Evolutionary conservation across 2,797 vertebrate species (phyloP).

Genomic region (Jordanella pulchra): DNA sequence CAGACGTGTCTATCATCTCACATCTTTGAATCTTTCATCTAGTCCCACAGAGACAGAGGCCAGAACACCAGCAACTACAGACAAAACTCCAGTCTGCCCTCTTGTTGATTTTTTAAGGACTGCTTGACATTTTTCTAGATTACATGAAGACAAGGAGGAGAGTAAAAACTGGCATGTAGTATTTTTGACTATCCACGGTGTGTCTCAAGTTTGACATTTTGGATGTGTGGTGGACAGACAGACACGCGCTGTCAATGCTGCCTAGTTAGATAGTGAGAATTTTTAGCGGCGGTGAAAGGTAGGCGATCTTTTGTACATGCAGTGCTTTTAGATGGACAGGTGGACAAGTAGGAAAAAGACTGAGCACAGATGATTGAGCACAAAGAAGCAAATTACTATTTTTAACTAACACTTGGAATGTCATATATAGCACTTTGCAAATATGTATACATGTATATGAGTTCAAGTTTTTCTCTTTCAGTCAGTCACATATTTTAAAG

Average conservation of each 20-base stretch:
- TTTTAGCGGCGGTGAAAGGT: slow-evolving; percentile 24
- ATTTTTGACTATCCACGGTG: slow-evolving; percentile 35
- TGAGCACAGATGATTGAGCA: slow-evolving; percentile 9
- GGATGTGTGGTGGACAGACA: slow-evolving; percentile 33
- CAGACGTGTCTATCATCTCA: slow-evolving; percentile 62
- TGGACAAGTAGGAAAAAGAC: slow-evolving; percentile 27
- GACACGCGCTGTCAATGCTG: slow-evolving; percentile 17
- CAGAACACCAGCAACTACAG: slow-evolving; percentile 38
- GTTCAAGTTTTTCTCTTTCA: background rate
- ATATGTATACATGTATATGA: no score
- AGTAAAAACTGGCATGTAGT: slow-evolving; percentile 41
- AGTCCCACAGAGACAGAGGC: slow-evolving; percentile 54
- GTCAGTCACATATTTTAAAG: background rate
- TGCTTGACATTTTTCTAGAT: slow-evolving; percentile 46
- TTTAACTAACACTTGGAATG: slow-evolving; percentile 21
- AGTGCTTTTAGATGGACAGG: slow-evolving; percentile 16
- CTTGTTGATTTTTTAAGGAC: slow-evolving; percentile 14
- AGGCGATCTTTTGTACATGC: slow-evolving; percentile 15
- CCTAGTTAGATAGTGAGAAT: slow-evolving; percentile 17
- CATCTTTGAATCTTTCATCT: slow-evolving; percentile 59
- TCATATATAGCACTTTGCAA: background rate
- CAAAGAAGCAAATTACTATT: background rate
- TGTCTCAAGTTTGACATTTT: slow-evolving; percentile 38
- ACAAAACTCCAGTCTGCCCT: slow-evolving; percentile 30
- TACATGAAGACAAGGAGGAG: slow-evolving; percentile 35